Evolutionary conservation across 2,888 invertebrate species (phyloP), one percentile per base, ranked within the genome.

Genomic region (Rotaria socialis): DNA sequence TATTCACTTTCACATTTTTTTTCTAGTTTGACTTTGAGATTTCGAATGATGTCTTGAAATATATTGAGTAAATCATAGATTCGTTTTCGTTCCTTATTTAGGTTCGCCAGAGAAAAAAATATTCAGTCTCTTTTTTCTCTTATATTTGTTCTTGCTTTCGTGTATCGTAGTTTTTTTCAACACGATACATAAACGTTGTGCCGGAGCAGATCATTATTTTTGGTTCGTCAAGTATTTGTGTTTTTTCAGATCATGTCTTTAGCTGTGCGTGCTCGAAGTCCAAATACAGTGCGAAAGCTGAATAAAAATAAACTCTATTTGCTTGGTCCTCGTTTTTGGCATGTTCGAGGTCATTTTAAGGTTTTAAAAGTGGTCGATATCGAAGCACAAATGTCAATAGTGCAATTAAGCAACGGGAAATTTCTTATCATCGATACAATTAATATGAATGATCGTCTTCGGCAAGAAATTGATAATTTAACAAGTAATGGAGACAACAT

Each of bases 341-440:
- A 60, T 60, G 60, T 60, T 60, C 60, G 60, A n/a, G 60, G 60
- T 60, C 60, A 4, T n/a, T 60, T 60, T 27, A 60, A 60, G n/a
- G 22, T 16, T 60, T 27, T 60, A 24, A 60, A 24, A 60, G n/a
- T 60, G 24, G n/a, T 60, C 2, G 60, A 60, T 24, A 60, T 60
- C n/a, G 60, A 60, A 60, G n/a, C 60, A 14, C 60, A 60, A 60
- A 60, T 60, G 60, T 60, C 60, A 60, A 60, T 60, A n/a, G n/a
- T 60, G 10, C 60, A 60, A 27, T 60, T 60, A 27, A 7, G 60
- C 14, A 60, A 60, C n/a, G 60, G 60, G n/a, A 60, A 60, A 24
- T 60, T 60, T 60, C 60, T 60, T 60, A 24, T 60, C 11, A 27
- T 60, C 7, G 60, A 60, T 27, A 60, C 60, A n/a, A 27, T 60